These are phyloP conservation scores for Cryptoblepharus egeriae DNA, from an alignment of 2,797 vertebrate species.

Conservation along the genomic window DNA sequence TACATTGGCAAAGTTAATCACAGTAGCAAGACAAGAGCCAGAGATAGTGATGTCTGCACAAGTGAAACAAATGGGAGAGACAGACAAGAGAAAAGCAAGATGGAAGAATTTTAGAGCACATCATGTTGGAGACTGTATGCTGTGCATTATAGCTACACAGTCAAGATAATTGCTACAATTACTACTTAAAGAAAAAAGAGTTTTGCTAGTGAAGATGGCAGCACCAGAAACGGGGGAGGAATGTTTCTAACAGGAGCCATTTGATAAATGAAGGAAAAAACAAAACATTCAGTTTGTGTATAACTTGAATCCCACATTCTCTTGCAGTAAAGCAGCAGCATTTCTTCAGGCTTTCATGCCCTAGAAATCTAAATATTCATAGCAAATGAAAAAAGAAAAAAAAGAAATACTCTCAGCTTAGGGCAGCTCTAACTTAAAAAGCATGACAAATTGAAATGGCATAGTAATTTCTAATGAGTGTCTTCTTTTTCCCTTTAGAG, in stretches of 20 bases:
- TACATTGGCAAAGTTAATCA: constrained; percentile 35
- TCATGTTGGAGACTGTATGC: constrained; percentile 10
- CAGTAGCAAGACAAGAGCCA: constrained; percentile 33
- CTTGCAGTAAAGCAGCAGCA: constrained; percentile 40
- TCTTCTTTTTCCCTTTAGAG: constrained; percentile 38
- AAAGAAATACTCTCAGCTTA: constrained; percentile 46
- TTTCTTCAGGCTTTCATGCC: constrained; percentile 43
- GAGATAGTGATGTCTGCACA: constrained; percentile 27
- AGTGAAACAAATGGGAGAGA: constrained; percentile 40
- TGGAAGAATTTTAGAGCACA: constrained; percentile 39
- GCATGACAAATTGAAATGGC: constrained; percentile 42
- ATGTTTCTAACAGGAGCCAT: not conserved
- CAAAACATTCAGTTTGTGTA: not conserved
- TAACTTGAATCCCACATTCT: constrained; percentile 30
- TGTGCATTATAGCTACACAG: constrained; percentile 22
- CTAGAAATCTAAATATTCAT: constrained; percentile 58
- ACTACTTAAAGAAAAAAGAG: constrained; percentile 29
- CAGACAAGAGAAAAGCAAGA: constrained; percentile 31
- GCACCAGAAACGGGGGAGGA: not conserved
- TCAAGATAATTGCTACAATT: constrained; percentile 51
- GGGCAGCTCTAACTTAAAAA: constrained; percentile 52
- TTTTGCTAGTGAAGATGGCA: constrained; percentile 40
- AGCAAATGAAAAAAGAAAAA: constrained; percentile 52
- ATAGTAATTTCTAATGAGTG: constrained; percentile 51
- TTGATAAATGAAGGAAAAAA: constrained; percentile 39